Base-by-base conservation (phyloP, 2,113 vertebrate genomes). In the Macquaria australasica region DNA sequence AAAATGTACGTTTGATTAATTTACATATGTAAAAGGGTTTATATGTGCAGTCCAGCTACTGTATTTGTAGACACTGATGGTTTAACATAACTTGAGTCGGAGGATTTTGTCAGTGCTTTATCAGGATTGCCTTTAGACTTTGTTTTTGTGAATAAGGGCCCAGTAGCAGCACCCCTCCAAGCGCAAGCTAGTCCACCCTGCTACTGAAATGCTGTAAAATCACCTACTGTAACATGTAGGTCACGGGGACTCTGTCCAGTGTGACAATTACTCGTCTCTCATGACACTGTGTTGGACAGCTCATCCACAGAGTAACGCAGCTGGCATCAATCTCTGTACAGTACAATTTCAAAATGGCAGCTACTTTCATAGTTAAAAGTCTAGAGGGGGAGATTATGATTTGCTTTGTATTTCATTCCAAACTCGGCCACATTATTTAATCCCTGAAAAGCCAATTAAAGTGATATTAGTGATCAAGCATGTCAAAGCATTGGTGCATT, bases 341-440 rank as follows among this genome's bases (percentile, higher is more conserved):
- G 63, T 50, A 67, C 71, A 41, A 69, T 73, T 73, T 89, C 53
- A 70, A 81, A 87, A 79, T 69, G 93, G 93, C 91, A 94, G 93
- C 91, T 94, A 92, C 51, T 89, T 90, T 88, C 53, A 81, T 81
- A 68, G 63, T 53, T 81, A 21, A 55, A 63, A 14, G 18, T 80
- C 67, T 8, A 0, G 14, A 2, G 3, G 66, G 28, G 74, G 37
- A 41, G 28, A 43, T 73, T 53, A 14, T 83, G 48, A 34, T 81
- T 55, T 51, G 23, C 4, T 0, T 63, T 83, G 53, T 14, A 68
- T 63, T 84, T 45, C 25, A 76, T 70, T 84, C 20, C 34, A 70
- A 71, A 62, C 23, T 62, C 55, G 64, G 53, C 69, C 15, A 15
- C 56, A 34, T 18, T 43, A 59, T 71, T 50, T 43, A 74, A 76